Base-by-base conservation (phyloP, 2,797 vertebrate genomes). In the Ctenopoma multispine region DNA sequence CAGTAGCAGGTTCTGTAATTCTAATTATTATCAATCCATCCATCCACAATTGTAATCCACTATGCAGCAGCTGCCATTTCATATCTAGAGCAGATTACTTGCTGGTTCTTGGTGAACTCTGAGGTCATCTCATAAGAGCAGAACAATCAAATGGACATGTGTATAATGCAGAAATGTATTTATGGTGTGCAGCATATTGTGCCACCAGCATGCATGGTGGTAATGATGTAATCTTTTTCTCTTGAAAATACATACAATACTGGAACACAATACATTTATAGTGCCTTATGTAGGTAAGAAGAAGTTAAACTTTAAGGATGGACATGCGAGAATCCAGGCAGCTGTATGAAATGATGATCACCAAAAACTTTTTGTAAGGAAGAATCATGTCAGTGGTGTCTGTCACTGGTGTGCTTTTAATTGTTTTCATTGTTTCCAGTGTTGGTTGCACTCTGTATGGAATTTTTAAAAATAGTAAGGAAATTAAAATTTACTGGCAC, bases 1-100 rank as follows among this genome's bases (percentile, higher is more conserved):
- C 57, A 63, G 55, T 58, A 27, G 46, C 41, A 14, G 44, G 17
- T 56, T 77, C 75, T 60, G 56, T 60, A 47, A 73, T 77, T 81
- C 18, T 58, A 73, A 83, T 82, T 75, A 80, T 80, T 60, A 78
- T 71, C 58, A 64, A 18, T 74, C 29, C 47, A 31, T 68, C 50
- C 75, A 31, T 68, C 50, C 75, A 50, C 61, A 62, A 11, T 63
- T 68, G 46, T 72, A 82, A 83, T 83, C 57, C 63, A 41, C 36
- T 34, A 1, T 38, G 55, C 50, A 36, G 34, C 31, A 58, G 69
- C 63, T 84, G 66, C 51, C 27, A 24, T 67, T 38, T 80, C 36
- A 75, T 58, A 60, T 75, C 15, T 36, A 21, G 29, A 36, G 31
- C 64, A 75, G 75, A 77, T 77, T 50, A 67, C 50, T 46, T 63